phyloP scores from a whole-genome alignment of 2,797 vertebrate genomes.

The Urophycis tenuis region DNA sequence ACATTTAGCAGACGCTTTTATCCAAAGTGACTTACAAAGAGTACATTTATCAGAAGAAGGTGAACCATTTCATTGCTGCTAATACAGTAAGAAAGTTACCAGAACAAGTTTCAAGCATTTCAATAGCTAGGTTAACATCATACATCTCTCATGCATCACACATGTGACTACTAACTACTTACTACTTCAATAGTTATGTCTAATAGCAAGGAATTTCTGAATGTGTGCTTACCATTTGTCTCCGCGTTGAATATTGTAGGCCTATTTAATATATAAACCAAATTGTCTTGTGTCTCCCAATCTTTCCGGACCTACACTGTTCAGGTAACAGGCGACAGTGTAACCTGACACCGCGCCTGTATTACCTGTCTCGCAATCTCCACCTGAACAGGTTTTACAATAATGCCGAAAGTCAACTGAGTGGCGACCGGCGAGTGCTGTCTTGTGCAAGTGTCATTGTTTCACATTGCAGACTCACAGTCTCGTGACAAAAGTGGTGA shows the following conservation, averaged over 20 bases:
- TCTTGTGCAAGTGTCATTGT: not conserved
- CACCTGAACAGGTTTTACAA: not conserved
- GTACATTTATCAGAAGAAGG: too few relatives aligned
- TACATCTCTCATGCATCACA: too few relatives aligned
- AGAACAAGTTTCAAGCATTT: too few relatives aligned
- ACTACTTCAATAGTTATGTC: not conserved
- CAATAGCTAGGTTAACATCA: too few relatives aligned
- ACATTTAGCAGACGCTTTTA: too few relatives aligned
- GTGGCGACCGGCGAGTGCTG: not conserved
- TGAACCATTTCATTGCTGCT: too few relatives aligned
- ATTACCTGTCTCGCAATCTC: conserved; percentile 45
- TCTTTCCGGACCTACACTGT: not conserved
- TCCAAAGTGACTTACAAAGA: too few relatives aligned
- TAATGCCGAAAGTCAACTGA: not conserved
- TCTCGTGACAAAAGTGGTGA: not conserved
- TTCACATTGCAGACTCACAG: not conserved
- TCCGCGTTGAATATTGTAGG: not conserved
- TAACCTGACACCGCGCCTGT: conserved; percentile 50
- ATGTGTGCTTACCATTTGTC: conserved; percentile 1
- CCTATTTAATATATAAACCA: not conserved
- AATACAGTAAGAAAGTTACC: too few relatives aligned
- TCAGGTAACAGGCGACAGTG: conserved; percentile 4
- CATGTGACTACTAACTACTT: not conserved
- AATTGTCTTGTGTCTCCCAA: not conserved
- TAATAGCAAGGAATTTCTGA: not conserved